Conservation (phyloP, 1,140 invertebrate species). For the Bombyx mandarina region DNA sequence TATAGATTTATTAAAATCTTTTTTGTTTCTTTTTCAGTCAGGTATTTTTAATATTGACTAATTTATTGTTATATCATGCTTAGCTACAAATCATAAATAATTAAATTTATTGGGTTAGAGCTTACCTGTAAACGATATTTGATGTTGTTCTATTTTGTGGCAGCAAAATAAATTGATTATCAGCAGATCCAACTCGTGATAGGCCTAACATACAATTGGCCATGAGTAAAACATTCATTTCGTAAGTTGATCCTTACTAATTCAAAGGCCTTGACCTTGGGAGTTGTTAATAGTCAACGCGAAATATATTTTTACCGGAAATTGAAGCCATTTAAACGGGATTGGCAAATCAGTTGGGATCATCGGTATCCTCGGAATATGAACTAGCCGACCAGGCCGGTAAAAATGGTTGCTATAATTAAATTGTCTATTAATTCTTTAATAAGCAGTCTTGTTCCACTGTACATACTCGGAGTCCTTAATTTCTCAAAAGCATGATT, state of each 20-base stretch:
- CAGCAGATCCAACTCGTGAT: too few relatives aligned
- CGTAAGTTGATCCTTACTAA: conserved; percentile 15
- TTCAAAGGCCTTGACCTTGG: conserved; percentile 15
- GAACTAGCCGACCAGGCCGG: not conserved
- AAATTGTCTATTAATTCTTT: conserved; percentile 36
- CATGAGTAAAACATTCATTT: conserved; percentile 19
- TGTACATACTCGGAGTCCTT: conserved; percentile 18
- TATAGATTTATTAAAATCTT: too few relatives aligned
- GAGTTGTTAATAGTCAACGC: conserved; percentile 21
- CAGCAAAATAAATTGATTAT: too few relatives aligned
- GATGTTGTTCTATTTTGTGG: too few relatives aligned
- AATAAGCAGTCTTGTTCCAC: conserved; percentile 42
- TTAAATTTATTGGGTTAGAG: too few relatives aligned
- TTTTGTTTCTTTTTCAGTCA: too few relatives aligned
- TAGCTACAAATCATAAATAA: too few relatives aligned
- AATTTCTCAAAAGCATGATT: not conserved
- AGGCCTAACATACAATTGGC: conserved; percentile 4
- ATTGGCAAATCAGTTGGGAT: conserved; percentile 21
- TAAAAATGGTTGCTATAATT: conserved; percentile 25
- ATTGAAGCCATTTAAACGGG: conserved; percentile 19
- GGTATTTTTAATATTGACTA: too few relatives aligned
- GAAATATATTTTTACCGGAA: conserved; percentile 18
- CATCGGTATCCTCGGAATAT: not conserved
- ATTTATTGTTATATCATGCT: too few relatives aligned
- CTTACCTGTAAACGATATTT: too few relatives aligned